Conservation (phyloP, 2,113 vertebrate species). For the Falco punctatus region DNA sequence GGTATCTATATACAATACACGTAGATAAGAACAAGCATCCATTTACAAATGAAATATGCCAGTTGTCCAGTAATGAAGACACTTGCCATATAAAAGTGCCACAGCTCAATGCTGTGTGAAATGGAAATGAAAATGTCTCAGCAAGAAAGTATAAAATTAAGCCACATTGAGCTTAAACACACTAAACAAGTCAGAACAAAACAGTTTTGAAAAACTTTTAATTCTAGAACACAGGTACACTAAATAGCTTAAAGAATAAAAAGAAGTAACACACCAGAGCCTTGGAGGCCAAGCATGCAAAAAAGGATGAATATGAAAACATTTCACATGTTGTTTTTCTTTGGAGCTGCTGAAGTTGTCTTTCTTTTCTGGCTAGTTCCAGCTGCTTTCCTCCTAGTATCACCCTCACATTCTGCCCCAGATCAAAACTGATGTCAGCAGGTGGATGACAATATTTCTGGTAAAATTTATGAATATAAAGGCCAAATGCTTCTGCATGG, state of each 20-base stretch:
- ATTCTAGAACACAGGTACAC: neutral
- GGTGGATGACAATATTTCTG: neutral
- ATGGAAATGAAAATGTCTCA: neutral
- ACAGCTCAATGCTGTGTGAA: neutral
- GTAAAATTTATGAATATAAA: neutral
- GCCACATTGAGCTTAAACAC: neutral
- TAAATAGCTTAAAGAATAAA: neutral
- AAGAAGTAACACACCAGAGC: neutral
- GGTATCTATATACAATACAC: neutral
- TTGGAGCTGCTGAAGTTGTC: neutral
- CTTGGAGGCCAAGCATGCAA: neutral
- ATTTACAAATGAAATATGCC: neutral
- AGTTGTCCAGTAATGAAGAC: neutral
- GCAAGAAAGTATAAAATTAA: neutral
- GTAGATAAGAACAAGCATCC: neutral
- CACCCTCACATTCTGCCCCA: neutral
- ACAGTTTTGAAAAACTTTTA: neutral
- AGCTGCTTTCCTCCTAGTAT: neutral
- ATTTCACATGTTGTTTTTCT: neutral
- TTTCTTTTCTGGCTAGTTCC: neutral
- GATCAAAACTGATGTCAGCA: neutral
- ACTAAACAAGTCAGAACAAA: neutral
- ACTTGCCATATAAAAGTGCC: neutral
- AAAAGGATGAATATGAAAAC: neutral
- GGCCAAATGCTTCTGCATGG: neutral